phyloP scores from a whole-genome alignment of 2,797 vertebrate genomes.

The Sebastes aleutianus region DNA sequence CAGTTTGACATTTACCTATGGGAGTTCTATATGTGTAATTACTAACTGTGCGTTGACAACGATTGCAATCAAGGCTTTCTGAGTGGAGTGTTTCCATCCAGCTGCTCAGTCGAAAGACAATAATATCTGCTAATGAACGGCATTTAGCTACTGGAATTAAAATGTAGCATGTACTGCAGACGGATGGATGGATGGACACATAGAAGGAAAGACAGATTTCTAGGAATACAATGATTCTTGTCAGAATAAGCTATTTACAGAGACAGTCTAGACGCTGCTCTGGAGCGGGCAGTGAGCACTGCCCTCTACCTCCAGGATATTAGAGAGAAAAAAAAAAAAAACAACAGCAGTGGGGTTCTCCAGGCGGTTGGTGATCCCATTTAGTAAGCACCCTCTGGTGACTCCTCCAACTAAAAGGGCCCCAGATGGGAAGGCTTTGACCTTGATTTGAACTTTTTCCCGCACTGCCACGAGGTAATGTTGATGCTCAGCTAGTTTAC shows the following conservation, averaged over 20 bases:
- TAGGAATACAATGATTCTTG: background rate
- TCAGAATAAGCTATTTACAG: background rate
- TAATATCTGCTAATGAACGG: slow-evolving; percentile 37
- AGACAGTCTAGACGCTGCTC: slow-evolving; percentile 4
- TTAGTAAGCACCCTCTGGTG: slow-evolving; percentile 69
- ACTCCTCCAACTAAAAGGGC: slow-evolving; percentile 65
- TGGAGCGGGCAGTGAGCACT: slow-evolving; percentile 19
- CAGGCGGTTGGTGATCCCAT: slow-evolving; percentile 72
- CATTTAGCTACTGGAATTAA: slow-evolving; percentile 18
- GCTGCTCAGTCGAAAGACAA: slow-evolving; percentile 23
- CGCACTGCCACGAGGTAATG: slow-evolving; percentile 55
- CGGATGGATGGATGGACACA: slow-evolving; percentile 3
- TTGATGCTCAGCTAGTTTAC: slow-evolving; percentile 52
- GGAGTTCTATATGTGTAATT: slow-evolving; percentile 46
- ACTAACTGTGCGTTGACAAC: slow-evolving; percentile 28
- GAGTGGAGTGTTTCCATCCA: slow-evolving; percentile 13
- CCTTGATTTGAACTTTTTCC: slow-evolving; percentile 64
- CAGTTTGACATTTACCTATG: slow-evolving; percentile 32
- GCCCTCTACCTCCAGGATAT: slow-evolving; percentile 43
- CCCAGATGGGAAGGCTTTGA: slow-evolving; percentile 69
- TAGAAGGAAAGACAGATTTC: background rate
- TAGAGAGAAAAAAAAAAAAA: slow-evolving; percentile 8
- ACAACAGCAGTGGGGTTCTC: slow-evolving; percentile 57
- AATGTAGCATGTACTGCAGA: background rate
- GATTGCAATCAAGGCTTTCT: slow-evolving; percentile 27